Conservation (phyloP, 2,113 vertebrate genomes). For the Ceyx margarethae region DNA sequence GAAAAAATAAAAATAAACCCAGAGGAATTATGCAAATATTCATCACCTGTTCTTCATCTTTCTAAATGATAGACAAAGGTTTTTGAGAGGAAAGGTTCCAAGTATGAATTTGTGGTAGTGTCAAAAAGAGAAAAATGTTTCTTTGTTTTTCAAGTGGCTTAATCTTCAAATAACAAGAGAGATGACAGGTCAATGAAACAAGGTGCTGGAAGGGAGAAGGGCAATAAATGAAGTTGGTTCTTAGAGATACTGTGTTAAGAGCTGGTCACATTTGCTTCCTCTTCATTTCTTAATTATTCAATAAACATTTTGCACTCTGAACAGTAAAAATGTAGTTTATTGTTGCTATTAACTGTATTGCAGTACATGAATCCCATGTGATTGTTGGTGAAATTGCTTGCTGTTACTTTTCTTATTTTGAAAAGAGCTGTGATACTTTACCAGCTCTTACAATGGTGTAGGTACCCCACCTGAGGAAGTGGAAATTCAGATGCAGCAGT, state of each 20-base stretch:
- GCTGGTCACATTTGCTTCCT: neutral
- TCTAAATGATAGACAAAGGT: neutral
- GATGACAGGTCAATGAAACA: neutral
- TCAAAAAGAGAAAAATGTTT: neutral
- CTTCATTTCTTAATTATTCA: neutral
- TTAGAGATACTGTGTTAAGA: neutral
- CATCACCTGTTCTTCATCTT: neutral
- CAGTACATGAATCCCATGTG: neutral
- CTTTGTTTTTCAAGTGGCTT: rapidly evolving
- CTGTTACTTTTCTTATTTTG: neutral
- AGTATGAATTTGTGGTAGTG: neutral
- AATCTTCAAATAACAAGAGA: neutral
- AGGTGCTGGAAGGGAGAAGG: neutral
- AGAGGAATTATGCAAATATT: neutral
- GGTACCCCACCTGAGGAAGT: neutral
- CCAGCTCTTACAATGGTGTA: neutral
- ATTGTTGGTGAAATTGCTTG: neutral
- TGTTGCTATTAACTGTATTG: neutral
- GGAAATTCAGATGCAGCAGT: neutral
- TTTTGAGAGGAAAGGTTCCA: neutral
- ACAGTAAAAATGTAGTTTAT: neutral
- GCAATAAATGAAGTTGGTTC: neutral
- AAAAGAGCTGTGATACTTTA: neutral
- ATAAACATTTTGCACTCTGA: neutral
- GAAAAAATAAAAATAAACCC: neutral